Conservation (phyloP, 2,113 vertebrate genomes). For the Aptenodytes forsteri region DNA sequence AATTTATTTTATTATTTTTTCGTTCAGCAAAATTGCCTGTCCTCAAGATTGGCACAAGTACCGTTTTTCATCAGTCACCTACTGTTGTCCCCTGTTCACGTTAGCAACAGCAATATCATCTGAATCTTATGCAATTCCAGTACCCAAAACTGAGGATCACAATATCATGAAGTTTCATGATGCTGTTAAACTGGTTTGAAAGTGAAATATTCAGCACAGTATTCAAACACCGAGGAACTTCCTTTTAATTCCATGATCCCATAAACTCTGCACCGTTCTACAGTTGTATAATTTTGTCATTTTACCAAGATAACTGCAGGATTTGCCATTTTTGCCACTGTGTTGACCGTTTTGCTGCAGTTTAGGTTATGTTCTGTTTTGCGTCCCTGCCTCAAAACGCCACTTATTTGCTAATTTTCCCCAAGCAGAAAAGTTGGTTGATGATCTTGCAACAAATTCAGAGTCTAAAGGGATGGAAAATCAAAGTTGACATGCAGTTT, state of each 20-base stretch:
- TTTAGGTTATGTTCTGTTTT: background rate
- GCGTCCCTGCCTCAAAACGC: background rate
- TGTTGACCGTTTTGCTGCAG: background rate
- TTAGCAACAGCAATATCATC: background rate
- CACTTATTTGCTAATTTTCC: background rate
- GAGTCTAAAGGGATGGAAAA: background rate
- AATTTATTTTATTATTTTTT: background rate
- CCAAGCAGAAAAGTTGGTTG: background rate
- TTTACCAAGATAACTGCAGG: background rate
- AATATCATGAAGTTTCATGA: background rate
- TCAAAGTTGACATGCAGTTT: background rate
- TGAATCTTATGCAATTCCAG: background rate
- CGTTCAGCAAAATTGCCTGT: background rate
- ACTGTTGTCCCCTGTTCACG: background rate
- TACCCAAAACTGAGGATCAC: background rate
- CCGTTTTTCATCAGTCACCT: background rate
- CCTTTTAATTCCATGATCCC: background rate
- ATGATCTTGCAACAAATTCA: background rate
- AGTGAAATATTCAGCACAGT: background rate
- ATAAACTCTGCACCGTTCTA: no score
- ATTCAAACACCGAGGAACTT: background rate
- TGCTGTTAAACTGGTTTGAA: background rate
- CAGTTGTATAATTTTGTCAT: background rate
- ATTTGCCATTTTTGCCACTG: background rate
- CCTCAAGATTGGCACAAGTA: background rate